Base-by-base conservation (phyloP, 2,113 vertebrate species). In the Python bivittatus region DNA sequence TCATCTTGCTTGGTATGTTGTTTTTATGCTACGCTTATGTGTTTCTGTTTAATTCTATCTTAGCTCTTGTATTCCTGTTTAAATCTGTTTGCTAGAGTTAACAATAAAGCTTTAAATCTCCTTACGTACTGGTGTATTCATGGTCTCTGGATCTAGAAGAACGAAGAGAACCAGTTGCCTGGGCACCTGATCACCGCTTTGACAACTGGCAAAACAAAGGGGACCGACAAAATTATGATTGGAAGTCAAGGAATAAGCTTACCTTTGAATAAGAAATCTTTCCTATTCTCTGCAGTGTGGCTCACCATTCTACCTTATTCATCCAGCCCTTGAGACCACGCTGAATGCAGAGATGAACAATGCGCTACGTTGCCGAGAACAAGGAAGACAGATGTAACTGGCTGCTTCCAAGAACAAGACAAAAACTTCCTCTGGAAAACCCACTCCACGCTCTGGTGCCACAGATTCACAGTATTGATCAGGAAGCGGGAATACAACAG, bases 221-320 rank as follows among this genome's bases (percentile, higher is more conserved):
- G 68, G 15, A 22, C 6, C 0, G n/a, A n/a, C 85, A 54, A 8
- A 86, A n/a, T 86, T 13, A 44, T 11, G 1, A 23, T 52, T 27
- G 15, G 3, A 89, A 25, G 95, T 3, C 87, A 91, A 87, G 42
- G 92, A 92, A 86, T 88, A 97, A 22, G 98, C 98, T 89, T 97
- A 99, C 98, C 98, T 98, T 96, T 94, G 56, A 94, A 96, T 91
- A 96, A 97, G 1, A 93, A 96, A 91, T 96, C 95, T 96, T 86
- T 97, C 95, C 96, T 95, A 96, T 97, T 96, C 89, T 93, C 96
- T 93, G 95, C 94, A 91, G 96, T 95, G 94, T 97, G 94, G 93
- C 95, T 97, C 88, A 97, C 96, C 98, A 98, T 98, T 96, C 96
- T 96, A 22, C 97, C 96, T 64, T 89, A 27, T 94, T 96, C 94